These are phyloP conservation scores for Parelbella ahira DNA, from an alignment of 2,888 invertebrate genomes.

Conservation along the genomic window DNA sequence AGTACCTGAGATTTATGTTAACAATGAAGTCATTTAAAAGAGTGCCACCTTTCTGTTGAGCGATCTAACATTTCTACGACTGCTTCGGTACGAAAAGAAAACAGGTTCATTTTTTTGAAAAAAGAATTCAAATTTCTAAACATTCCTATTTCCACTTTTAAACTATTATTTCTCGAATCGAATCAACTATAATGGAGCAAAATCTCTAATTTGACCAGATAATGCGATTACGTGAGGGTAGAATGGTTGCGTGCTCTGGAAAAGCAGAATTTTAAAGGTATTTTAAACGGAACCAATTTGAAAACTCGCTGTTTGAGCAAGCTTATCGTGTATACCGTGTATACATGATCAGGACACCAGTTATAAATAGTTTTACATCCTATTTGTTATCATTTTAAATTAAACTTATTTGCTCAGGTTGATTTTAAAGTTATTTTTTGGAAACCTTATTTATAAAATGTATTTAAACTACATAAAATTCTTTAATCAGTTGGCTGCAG, in stretches of 20 bases:
- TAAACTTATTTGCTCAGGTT: no score
- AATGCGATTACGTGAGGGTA: conserved; percentile 4
- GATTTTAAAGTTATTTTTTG: no score
- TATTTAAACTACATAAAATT: no score
- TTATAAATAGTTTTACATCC: no score
- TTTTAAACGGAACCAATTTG: not conserved
- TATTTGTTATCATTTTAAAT: no score
- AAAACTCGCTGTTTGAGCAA: no score
- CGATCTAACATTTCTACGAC: conserved; percentile 8
- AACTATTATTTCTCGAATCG: conserved; percentile 13
- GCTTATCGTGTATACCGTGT: no score
- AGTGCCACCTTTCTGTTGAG: conserved; percentile 19
- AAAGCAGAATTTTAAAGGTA: not conserved
- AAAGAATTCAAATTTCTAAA: conserved; percentile 16
- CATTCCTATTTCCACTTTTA: conserved; percentile 6
- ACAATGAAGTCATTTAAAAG: conserved; percentile 15
- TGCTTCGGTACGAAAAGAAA: conserved; percentile 1
- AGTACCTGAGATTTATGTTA: conserved; percentile 3
- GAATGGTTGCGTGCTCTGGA: no score
- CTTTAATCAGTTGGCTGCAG: no score
- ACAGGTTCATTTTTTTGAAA: conserved; percentile 6
- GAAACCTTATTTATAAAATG: no score
- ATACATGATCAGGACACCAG: no score
- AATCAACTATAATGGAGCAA: conserved; percentile 14
- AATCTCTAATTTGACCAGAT: conserved; percentile 14